Evolutionary conservation across 2,888 invertebrate species (phyloP), one percentile per base, ranked within the genome.

Genomic region (Epiperipatus broadwayi): DNA sequence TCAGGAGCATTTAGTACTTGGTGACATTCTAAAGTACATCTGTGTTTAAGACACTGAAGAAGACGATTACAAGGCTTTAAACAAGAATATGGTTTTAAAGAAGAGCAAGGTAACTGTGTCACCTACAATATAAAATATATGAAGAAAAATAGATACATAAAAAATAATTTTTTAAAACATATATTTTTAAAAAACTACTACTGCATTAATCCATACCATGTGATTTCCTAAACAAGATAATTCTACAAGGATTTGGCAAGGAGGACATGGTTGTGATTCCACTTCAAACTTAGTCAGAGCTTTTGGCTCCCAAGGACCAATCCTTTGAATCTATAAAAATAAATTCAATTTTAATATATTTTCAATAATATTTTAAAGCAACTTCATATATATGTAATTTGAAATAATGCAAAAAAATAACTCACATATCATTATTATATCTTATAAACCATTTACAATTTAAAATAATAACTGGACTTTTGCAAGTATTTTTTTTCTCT

Each of bases 11-110:
- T 44, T 39, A 44, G 43, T 5, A 52, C 51, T n/a, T 41, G 42
- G 48, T 89, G 89, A 54, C 89, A 89, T 12, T 68, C 58, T 35
- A 70, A 53, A 12, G 61, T 54, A 55, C 89, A 89, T 1, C 52
- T 63, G 53, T 65, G 65, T 47, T 64, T 63, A 8, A 52, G 52
- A 51, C 65, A 65, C 2, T 48, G 34, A 37, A 65, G 49, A 4
- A 40, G 14, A 10, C 60, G 49, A 0, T 58, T 60, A 52, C 65
- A 65, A 12, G 45, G 45, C 15, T 59, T 50, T 2, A 55, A 55
- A 53, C 65, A 65, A 3, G 60, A 59, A 35, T 68, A 65, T 0
- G 76, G 67, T 38, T 64, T 64, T 1, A 81, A 76, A 35, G 52
- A 50, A 21, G 50, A 50, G 45, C 65, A 65, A 5, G 57, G 53